Conservation (phyloP, 2,797 vertebrate species). For the Ptychobarbus kaznakovi region DNA sequence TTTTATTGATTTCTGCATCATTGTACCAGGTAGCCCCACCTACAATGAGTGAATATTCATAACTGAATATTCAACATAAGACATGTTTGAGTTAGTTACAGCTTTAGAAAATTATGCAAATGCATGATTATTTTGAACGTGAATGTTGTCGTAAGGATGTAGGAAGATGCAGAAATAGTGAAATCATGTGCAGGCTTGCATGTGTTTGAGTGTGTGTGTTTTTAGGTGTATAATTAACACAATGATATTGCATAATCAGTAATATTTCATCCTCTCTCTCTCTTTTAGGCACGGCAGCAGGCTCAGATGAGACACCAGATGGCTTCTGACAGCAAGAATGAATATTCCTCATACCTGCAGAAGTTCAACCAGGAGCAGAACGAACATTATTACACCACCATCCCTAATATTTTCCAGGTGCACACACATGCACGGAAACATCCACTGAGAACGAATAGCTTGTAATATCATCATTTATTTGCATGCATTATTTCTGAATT, state of each 20-base stretch:
- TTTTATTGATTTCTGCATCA: neutral
- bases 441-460: neutral
- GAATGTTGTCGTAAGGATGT: neutral
- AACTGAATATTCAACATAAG: neutral
- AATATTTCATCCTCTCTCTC: neutral
- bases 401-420: slow-evolving; percentile 94
- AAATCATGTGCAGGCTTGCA: neutral
- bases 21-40: neutral
- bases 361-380: slow-evolving; percentile 97
- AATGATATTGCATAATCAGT: slow-evolving; percentile 35
- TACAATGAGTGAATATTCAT: neutral
- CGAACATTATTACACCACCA: slow-evolving; percentile 92
- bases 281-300: slow-evolving; percentile 82
- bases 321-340: slow-evolving; percentile 92
- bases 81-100: neutral
- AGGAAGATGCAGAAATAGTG: neutral
- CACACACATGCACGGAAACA: slow-evolving; percentile 11
- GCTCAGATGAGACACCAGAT: slow-evolving; percentile 94
- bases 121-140: neutral
- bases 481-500: slow-evolving; percentile 7
- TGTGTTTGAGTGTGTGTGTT: neutral
- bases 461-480: slow-evolving; percentile 8
- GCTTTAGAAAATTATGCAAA: neutral
- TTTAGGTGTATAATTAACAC: slow-evolving; percentile 1
- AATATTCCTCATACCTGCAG: slow-evolving; percentile 90